These are phyloP conservation scores for Ageneiosus marmoratus DNA, from an alignment of 2,113 vertebrate genomes.

Conservation along the genomic window DNA sequence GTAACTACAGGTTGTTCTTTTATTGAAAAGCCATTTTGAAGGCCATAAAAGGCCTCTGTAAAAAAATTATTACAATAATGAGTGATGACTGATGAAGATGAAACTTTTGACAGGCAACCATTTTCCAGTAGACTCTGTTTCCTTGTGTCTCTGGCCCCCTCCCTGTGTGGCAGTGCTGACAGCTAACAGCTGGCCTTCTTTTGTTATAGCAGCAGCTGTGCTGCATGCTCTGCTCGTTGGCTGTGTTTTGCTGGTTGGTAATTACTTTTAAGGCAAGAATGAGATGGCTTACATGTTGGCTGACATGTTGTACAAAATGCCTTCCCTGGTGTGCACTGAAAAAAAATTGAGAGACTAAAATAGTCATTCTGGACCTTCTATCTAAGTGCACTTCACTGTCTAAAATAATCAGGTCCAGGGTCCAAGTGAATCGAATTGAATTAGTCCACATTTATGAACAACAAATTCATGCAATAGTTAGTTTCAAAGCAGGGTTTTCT, in stretches of 20 bases:
- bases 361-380: background rate
- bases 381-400: background rate
- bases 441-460: background rate
- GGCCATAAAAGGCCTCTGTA: background rate
- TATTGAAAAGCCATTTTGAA: background rate
- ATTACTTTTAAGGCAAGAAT: conserved; percentile 17
- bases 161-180: conserved; percentile 44
- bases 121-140: conserved; percentile 39
- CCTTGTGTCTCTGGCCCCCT: conserved; percentile 35
- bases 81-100: conserved; percentile 20
- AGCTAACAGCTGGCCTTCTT: conserved; percentile 53
- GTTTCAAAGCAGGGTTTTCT: background rate
- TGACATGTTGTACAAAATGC: background rate
- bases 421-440: background rate
- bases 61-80: conserved; percentile 22
- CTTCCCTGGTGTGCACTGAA: background rate
- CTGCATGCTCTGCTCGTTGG: conserved; percentile 35
- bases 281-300: conserved; percentile 1
- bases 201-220: conserved; percentile 53
- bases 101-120: conserved; percentile 35
- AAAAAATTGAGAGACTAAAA: background rate
- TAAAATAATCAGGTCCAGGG: background rate
- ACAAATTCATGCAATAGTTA: background rate
- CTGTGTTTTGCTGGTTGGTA: conserved; percentile 33
- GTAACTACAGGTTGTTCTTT: background rate